Percentiles rank a stretch among this genome's conserved stretches.
Conservation (phyloP, 53 echinoderm and acorn worm species). For the Arbacia lixula region DNA sequence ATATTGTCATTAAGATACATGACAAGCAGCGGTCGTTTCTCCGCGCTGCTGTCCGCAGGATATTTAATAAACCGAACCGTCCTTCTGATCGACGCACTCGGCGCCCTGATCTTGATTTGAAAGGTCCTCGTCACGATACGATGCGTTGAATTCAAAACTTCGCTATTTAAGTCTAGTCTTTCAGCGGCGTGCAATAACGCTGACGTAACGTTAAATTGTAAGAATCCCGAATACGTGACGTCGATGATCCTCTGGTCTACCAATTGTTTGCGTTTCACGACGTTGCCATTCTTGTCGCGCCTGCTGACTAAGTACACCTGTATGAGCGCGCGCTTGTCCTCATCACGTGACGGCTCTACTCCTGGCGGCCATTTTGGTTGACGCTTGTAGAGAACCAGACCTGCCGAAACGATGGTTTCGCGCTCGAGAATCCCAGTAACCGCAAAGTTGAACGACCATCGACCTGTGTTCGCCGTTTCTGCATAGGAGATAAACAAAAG, state of each 20-base stretch:
- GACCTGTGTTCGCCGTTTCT: no score
- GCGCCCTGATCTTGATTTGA: conserved; percentile 26
- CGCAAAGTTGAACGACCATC: conserved; percentile 82
- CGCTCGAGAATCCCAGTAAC: conserved; percentile 76
- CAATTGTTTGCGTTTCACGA: conserved; percentile 58
- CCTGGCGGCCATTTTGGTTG: conserved; percentile 35
- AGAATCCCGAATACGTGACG: conserved; percentile 67
- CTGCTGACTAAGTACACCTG: conserved; percentile 54
- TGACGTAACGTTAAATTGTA: conserved; percentile 84
- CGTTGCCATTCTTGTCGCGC: conserved; percentile 4
- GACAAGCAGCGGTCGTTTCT: conserved; percentile 72
- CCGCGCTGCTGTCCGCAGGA: conserved; percentile 48
- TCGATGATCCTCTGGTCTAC: conserved; percentile 70
- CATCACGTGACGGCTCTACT: not conserved
- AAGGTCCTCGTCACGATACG: conserved; percentile 32
- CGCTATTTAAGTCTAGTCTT: not conserved
- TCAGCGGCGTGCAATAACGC: conserved; percentile 59
- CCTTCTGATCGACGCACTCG: conserved; percentile 9
- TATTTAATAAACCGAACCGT: conserved; percentile 52
- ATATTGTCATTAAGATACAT: conserved; percentile 82
- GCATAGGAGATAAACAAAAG: no score
- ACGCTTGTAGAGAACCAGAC: conserved; percentile 84
- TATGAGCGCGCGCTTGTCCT: conserved; percentile 10
- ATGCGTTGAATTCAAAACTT: no score
- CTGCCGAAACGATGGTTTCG: conserved; percentile 82